Conservation (phyloP, 2,888 invertebrate species). For the Parasteatoda lunata region DNA sequence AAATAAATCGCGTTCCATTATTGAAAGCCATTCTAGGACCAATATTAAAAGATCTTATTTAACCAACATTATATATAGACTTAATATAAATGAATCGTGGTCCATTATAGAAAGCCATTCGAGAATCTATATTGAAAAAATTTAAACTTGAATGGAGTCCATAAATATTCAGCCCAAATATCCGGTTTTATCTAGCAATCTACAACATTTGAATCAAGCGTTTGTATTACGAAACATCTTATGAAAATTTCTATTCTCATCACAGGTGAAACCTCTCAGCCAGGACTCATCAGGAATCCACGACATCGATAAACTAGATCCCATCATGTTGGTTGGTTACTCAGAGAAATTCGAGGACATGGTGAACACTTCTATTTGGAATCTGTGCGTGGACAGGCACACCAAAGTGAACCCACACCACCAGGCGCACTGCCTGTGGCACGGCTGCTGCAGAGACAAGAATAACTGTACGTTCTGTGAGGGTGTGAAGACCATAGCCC, state of each 20-base stretch:
- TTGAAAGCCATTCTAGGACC: too few relatives aligned
- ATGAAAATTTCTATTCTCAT: not conserved
- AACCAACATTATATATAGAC: too few relatives aligned
- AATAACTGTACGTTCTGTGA: slow-evolving; percentile 1
- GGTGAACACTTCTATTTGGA: slow-evolving; percentile 44
- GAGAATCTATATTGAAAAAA: too few relatives aligned
- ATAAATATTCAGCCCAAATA: too few relatives aligned
- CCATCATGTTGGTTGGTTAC: slow-evolving; percentile 59
- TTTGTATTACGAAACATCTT: too few relatives aligned
- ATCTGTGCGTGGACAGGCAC: slow-evolving; percentile 48
- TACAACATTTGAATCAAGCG: too few relatives aligned
- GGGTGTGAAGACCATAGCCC: slow-evolving; percentile 13
- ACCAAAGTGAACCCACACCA: slow-evolving; percentile 59
- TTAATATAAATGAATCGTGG: too few relatives aligned
- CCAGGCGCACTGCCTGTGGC: slow-evolving; percentile 58
- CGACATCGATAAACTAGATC: slow-evolving; percentile 68
- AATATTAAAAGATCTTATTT: too few relatives aligned
- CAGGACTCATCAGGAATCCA: slow-evolving; percentile 48
- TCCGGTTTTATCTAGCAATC: too few relatives aligned
- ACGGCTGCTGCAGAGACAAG: slow-evolving; percentile 6
- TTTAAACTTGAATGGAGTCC: too few relatives aligned
- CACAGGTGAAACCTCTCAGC: slow-evolving; percentile 24
- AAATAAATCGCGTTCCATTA: too few relatives aligned
- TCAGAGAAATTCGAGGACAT: slow-evolving; percentile 60
- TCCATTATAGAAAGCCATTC: too few relatives aligned